These are phyloP conservation scores for Bungarus multicinctus DNA, from an alignment of 2,113 vertebrate genomes.

Conservation along the genomic window DNA sequence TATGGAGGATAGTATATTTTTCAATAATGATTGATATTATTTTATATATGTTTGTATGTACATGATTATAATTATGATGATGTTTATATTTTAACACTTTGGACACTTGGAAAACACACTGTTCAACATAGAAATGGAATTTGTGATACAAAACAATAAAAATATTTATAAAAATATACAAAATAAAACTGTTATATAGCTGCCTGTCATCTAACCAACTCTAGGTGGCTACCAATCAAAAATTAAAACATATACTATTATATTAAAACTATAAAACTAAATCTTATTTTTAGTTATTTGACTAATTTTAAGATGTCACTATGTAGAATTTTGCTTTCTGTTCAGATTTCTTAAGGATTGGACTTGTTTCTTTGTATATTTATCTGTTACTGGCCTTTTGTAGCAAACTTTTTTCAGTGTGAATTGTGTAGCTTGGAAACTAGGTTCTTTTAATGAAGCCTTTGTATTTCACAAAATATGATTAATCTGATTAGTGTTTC, in stretches of 20 bases:
- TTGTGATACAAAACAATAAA: too few relatives aligned
- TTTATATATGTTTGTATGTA: too few relatives aligned
- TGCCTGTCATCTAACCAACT: not conserved
- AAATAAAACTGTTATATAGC: not conserved
- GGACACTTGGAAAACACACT: too few relatives aligned
- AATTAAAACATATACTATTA: slow-evolving; percentile 26
- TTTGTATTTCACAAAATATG: slow-evolving; percentile 91
- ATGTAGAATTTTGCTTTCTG: slow-evolving; percentile 42
- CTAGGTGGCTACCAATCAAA: not conserved
- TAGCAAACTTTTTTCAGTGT: slow-evolving; percentile 54
- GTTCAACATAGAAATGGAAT: too few relatives aligned
- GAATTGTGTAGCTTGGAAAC: slow-evolving; percentile 82
- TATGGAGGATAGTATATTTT: too few relatives aligned
- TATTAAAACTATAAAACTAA: slow-evolving; percentile 27
- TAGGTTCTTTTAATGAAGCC: slow-evolving; percentile 84
- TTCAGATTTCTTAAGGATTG: slow-evolving; percentile 51
- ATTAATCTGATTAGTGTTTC: slow-evolving; percentile 98
- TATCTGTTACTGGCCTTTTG: slow-evolving; percentile 56
- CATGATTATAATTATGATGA: too few relatives aligned
- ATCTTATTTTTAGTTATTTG: not conserved
- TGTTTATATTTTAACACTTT: too few relatives aligned
- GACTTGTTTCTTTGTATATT: slow-evolving; percentile 61
- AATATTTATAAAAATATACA: too few relatives aligned
- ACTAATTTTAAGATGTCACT: not conserved
- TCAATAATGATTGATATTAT: too few relatives aligned